Evolutionary conservation across 2,888 invertebrate genomes (phyloP), one percentile per base, ranked within the genome.

Genomic region (Plemyria rubiginata): DNA sequence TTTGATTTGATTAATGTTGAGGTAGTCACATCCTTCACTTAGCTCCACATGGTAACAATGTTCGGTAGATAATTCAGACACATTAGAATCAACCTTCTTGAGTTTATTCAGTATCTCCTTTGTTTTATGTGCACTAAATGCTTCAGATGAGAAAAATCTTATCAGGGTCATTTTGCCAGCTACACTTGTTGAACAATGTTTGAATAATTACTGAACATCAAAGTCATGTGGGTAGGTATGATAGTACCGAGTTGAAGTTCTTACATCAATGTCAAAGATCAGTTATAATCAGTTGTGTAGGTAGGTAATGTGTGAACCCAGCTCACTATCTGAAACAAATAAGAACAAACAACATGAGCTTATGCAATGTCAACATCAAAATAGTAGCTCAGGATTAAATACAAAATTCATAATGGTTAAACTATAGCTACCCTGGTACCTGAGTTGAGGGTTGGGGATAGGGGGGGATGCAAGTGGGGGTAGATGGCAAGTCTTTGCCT

Each of bases 41-140:
- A 94, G 85, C 83, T 96, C 96, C 62, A 98, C 94, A 84, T 98
- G 96, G 86, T 95, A 98, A 88, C 98, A 98, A 68, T 95, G 90
- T 88, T 98, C 98, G 6, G 96, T 95, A 60, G 95, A 93, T 15
- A 96, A 71, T 40, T 87, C 79, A 45, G 73, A 81, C n/a, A 96
- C 86, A 65, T 91, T 84, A 16, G 76, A 53, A 76, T 93, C 90
- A 58, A 93, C 84, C 32, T 72, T 60, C 77, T 93, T 93, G 64
- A 96, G 82, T 75, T 94, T 94, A 40, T 84, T 82, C 43, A 95
- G 81, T 64, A 95, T 91, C 78, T 94, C 94, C 61, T 87, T 85
- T 51, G 93, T 94, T 84, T 94, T 95, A 68, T 94, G 94, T 63
- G 85, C 84, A 79, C 94, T 94, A 79, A 92, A 94, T 54, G 94